Evolutionary conservation across 2,797 vertebrate species (phyloP).

Genomic region (Bradypodion ventrale): DNA sequence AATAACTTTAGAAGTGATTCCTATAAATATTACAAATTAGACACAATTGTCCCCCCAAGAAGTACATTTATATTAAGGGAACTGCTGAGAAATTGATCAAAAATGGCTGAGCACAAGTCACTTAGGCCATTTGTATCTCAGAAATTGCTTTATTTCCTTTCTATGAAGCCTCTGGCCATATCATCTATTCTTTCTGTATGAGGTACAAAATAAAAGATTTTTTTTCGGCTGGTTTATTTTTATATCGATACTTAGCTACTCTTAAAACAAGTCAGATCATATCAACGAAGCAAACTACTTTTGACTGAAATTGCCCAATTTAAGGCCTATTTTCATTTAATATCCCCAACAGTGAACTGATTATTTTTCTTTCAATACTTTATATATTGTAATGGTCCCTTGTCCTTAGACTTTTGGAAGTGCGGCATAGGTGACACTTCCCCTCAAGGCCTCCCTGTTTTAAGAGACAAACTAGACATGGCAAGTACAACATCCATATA

Average conservation of each 20-base stretch:
- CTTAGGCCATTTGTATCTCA: slow-evolving; percentile 14
- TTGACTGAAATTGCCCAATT: neutral
- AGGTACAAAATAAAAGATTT: slow-evolving; percentile 12
- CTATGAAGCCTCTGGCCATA: slow-evolving; percentile 12
- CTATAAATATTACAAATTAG: neutral
- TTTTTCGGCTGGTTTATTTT: slow-evolving; percentile 2
- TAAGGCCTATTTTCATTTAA: neutral
- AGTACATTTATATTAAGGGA: slow-evolving; percentile 7
- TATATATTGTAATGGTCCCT: neutral
- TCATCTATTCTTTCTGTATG: neutral
- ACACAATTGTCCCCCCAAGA: neutral
- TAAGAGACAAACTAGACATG: neutral
- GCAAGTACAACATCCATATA: neutral
- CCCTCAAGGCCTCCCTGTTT: neutral
- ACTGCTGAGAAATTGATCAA: slow-evolving; percentile 21
- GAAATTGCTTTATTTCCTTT: neutral
- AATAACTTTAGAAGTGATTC: neutral
- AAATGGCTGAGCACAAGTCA: neutral
- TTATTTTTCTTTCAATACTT: neutral
- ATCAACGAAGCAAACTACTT: neutral
- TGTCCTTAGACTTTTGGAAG: neutral
- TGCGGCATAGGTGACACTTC: neutral
- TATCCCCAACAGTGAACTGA: neutral
- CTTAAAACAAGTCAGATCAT: slow-evolving; percentile 1
- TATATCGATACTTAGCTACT: slow-evolving; percentile 10